Evolutionary conservation across 2,888 invertebrate species (phyloP).

Genomic region (Trichacis sp.): DNA sequence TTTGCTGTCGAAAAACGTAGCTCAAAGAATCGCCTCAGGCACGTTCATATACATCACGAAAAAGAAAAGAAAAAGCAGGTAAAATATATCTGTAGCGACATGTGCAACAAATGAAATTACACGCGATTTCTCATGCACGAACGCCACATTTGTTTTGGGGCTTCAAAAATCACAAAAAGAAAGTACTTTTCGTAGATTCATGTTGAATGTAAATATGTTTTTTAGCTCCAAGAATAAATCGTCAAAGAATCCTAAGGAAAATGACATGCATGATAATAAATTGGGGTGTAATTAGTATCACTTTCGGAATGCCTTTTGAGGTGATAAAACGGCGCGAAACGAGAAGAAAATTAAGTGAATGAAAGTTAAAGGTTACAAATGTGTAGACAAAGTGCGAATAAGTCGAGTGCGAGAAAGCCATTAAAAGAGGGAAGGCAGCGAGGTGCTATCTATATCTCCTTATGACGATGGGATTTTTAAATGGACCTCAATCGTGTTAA

Average conservation of each 20-base stretch:
- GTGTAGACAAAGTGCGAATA: neutral
- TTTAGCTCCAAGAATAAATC: no score
- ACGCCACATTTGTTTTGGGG: neutral
- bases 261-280: no score
- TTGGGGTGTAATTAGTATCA: no score
- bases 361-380: neutral
- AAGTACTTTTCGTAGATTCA: no score
- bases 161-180: no score
- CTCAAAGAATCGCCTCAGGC: slow-evolving; percentile 27
- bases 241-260: no score
- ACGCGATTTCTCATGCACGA: no score
- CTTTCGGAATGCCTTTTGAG: no score
- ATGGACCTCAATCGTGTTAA: slow-evolving; percentile 68
- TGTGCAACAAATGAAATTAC: no score
- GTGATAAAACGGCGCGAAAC: neutral
- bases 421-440: slow-evolving; percentile 35
- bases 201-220: no score
- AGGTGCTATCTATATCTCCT: slow-evolving; percentile 19
- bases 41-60: slow-evolving; percentile 19
- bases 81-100: neutral
- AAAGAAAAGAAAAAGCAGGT: neutral
- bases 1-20: no score
- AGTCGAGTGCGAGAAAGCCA: slow-evolving; percentile 17
- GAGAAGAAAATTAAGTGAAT: neutral
- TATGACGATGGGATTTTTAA: slow-evolving; percentile 67